A percentile compares a stretch with the other conserved stretches of the same genome.
Conservation (phyloP, 30 jellyfish, hydroid and myxozoan species). For the Pelagia noctiluca region DNA sequence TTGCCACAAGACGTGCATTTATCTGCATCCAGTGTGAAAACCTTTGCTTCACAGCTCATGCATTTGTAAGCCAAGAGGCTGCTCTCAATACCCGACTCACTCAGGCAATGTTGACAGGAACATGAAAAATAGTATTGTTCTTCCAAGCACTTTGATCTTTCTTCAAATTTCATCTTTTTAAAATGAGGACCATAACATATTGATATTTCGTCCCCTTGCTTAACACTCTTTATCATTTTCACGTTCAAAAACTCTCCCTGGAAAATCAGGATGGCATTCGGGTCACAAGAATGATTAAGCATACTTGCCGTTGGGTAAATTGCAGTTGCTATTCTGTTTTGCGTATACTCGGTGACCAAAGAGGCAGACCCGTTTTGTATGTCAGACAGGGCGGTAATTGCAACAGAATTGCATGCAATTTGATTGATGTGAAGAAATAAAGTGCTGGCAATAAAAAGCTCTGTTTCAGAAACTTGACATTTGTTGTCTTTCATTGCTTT, state of each 20-base stretch:
- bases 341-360: slow-evolving; percentile 54
- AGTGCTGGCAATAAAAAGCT: slow-evolving; percentile 57
- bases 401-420: slow-evolving; percentile 86
- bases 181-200: slow-evolving; percentile 93
- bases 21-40: background rate
- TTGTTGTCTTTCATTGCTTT: background rate
- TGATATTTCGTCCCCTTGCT: slow-evolving; percentile 73
- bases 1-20: slow-evolving; percentile 23
- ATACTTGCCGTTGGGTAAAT: slow-evolving; percentile 81
- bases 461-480: background rate
- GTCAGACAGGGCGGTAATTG: slow-evolving; percentile 73
- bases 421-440: slow-evolving; percentile 83
- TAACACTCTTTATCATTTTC: slow-evolving; percentile 39
- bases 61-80: slow-evolving; percentile 27
- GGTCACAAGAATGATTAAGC: slow-evolving; percentile 94
- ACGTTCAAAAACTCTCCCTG: slow-evolving; percentile 60
- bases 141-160: slow-evolving; percentile 56
- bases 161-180: slow-evolving; percentile 64
- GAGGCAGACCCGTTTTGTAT: background rate
- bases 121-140: slow-evolving; percentile 77
- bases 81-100: slow-evolving; percentile 13
- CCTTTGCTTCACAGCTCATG: slow-evolving; percentile 35
- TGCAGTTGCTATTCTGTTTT: slow-evolving; percentile 84
- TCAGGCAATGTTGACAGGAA: slow-evolving; percentile 65
- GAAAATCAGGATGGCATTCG: slow-evolving; percentile 66